phyloP scores from a whole-genome alignment of 2,888 invertebrate genomes.

The Chrysodeixis includens region DNA sequence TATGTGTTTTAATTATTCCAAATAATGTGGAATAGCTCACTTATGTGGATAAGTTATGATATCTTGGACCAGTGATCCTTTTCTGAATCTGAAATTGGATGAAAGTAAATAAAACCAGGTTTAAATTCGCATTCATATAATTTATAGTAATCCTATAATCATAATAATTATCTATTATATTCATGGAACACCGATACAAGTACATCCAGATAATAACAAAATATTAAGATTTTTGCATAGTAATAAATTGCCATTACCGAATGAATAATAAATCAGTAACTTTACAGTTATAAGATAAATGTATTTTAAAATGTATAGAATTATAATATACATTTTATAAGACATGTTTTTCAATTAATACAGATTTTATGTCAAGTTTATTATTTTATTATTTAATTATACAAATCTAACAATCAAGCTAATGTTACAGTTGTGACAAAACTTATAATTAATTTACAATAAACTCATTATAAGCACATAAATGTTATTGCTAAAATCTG shows the following conservation, averaged over 20 bases:
- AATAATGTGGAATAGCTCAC: too few relatives aligned
- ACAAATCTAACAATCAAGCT: not conserved
- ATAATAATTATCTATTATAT: constrained; percentile 53
- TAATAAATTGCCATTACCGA: constrained; percentile 20
- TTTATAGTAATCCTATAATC: constrained; percentile 72
- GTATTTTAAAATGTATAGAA: not conserved
- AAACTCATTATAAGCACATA: not conserved
- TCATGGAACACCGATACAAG: constrained; percentile 58
- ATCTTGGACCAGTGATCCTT: not conserved
- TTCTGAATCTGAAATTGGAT: not conserved
- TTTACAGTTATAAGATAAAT: not conserved
- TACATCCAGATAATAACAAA: constrained; percentile 50
- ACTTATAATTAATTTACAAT: not conserved
- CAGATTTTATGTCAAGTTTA: not conserved
- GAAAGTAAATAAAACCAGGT: constrained; percentile 39
- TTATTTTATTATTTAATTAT: not conserved
- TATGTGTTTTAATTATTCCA: too few relatives aligned
- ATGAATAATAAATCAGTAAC: constrained; percentile 5
- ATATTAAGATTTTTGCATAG: constrained; percentile 22
- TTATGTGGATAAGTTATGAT: not conserved
- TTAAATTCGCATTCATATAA: constrained; percentile 73
- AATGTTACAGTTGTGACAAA: not conserved
- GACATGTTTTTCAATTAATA: not conserved
- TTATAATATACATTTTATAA: not conserved
- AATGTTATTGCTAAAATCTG: not conserved